These are phyloP conservation scores for Aleiodes testaceus DNA, from an alignment of 2,888 invertebrate species.

Conservation along the genomic window DNA sequence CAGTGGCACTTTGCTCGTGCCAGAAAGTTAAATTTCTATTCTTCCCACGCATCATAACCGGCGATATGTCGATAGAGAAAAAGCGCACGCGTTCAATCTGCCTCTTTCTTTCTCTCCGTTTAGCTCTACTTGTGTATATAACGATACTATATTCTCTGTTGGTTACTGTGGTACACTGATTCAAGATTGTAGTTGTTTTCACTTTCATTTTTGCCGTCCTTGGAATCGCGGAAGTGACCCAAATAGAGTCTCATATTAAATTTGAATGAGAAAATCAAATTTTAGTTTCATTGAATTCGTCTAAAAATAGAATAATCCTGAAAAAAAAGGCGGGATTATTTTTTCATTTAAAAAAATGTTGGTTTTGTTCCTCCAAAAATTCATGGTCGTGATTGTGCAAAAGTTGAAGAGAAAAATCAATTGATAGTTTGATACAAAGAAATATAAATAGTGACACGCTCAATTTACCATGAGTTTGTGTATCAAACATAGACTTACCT, in stretches of 20 bases:
- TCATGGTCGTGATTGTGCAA: too few relatives aligned
- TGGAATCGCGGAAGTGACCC: constrained; percentile 54
- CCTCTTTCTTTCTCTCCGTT: background rate
- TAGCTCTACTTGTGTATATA: background rate
- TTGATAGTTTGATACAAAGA: too few relatives aligned
- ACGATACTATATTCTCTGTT: background rate
- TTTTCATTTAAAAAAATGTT: too few relatives aligned
- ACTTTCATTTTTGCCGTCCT: constrained; percentile 63
- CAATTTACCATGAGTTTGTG: constrained; percentile 13
- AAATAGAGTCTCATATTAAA: background rate
- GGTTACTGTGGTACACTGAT: constrained; percentile 9
- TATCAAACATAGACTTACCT: constrained; percentile 30
- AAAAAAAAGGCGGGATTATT: too few relatives aligned
- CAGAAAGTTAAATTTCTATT: constrained; percentile 44
- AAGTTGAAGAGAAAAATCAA: too few relatives aligned
- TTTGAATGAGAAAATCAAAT: background rate
- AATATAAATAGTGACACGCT: constrained; percentile 20
- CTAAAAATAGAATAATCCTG: too few relatives aligned
- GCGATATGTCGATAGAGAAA: constrained; percentile 43
- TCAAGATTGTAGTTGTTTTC: constrained; percentile 46
- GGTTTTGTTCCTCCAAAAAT: too few relatives aligned
- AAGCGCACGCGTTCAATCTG: constrained; percentile 15
- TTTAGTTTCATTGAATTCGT: too few relatives aligned
- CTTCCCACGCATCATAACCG: constrained; percentile 47
- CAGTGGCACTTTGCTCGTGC: constrained; percentile 41